Percentiles rank a stretch among this genome's conserved stretches.
Evolutionary conservation across 2,797 vertebrate genomes (phyloP).

Genomic region (Ctenosaura bakeri): DNA sequence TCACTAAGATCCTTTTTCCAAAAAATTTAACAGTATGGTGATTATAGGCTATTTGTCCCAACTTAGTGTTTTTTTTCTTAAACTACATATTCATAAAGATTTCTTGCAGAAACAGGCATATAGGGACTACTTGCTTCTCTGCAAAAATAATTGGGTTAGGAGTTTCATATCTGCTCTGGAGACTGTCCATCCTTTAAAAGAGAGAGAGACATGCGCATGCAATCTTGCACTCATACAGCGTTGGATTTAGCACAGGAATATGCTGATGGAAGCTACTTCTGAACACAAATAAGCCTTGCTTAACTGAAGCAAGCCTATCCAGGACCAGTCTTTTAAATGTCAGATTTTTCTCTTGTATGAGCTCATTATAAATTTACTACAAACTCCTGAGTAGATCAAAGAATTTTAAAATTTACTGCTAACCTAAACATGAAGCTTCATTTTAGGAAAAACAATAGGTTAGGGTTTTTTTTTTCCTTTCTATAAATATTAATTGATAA

Average conservation of each 20-base stretch:
- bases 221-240: background rate
- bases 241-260: background rate
- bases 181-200: background rate
- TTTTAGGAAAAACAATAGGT: conserved; percentile 52
- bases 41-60: background rate
- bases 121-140: background rate
- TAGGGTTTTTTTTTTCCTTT: conserved; percentile 53
- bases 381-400: too few species aligned
- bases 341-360: background rate
- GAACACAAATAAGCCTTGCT: background rate
- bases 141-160: background rate
- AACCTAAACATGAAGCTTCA: conserved; percentile 14
- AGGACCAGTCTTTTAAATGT: background rate
- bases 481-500: conserved; percentile 58
- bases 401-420: background rate
- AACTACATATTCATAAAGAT: background rate
- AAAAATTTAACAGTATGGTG: background rate
- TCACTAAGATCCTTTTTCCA: background rate
- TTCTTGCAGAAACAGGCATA: background rate
- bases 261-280: background rate
- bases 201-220: background rate
- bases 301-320: background rate
- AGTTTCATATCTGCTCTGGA: background rate
- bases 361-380: background rate
- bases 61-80: background rate